Base-by-base conservation (phyloP, 2,888 invertebrate species). In the Autographa gamma region DNA sequence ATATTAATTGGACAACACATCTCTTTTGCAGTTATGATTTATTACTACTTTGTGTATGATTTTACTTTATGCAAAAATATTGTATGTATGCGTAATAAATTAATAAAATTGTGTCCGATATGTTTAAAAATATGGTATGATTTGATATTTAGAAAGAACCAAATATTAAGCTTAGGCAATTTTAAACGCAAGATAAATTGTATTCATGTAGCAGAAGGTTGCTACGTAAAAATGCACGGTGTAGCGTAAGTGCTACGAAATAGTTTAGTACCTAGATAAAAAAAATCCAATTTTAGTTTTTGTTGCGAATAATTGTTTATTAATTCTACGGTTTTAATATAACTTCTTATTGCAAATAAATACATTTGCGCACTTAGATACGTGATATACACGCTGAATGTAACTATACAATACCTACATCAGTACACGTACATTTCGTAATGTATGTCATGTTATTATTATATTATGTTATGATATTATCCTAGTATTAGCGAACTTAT, bases 371-470 rank as follows among this genome's bases (percentile, higher is more conserved):
- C 43, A 43, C 16, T 16, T 6, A 60, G 38, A 59, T 73, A 82
- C 82, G 80, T 82, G 81, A 80, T 82, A 71, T 82, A 31, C 69
- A 70, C 71, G 66, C 64, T 71, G 69, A 60, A 74, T 62, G 69
- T 60, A 69, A 65, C 63, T 69, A 65, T 71, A 74, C 67, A 60
- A 63, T 77, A 75, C 76, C 76, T 72, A 77, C 77, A 80, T 48
- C 79, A 73, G 68, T 80, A 74, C 66, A 78, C 72, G 74, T 82
- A 86, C 81, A 77, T 85, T 84, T 85, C 83, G 83, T 87, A 88
- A 89, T 90, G 85, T 91, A 85, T 92, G 88, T 89, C 86, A 87
- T 89, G 89, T 90, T 90, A 89, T 93, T 90, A 92, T 93, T 93
- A 90, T 93, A 91, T 90, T 91, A 91, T 89, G 86, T 84, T 86